Conservation (phyloP, 2,113 vertebrate genomes). For the Malurus cyaneus region DNA sequence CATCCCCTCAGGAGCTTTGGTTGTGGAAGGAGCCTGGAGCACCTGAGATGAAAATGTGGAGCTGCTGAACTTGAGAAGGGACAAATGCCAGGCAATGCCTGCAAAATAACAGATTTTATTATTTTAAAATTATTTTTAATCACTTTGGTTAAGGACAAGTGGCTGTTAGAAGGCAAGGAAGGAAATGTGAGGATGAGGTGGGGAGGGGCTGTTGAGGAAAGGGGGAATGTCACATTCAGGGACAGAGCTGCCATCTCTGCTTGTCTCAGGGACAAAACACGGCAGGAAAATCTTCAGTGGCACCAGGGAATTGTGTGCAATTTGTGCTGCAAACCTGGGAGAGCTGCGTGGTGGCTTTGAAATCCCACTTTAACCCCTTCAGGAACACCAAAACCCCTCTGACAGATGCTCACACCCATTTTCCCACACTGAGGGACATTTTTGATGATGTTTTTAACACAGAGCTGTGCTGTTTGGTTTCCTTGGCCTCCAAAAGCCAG, state of each 20-base stretch:
- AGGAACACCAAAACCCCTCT: background rate
- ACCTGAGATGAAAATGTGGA: background rate
- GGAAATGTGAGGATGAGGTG: background rate
- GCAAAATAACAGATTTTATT: background rate
- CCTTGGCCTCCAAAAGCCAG: background rate
- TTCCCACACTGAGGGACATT: background rate
- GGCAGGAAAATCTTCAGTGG: background rate
- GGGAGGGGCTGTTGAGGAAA: background rate
- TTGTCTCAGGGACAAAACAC: background rate
- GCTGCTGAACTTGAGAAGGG: background rate
- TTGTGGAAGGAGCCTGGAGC: background rate
- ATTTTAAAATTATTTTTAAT: background rate
- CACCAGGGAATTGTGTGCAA: background rate
- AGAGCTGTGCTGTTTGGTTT: background rate
- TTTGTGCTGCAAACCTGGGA: background rate
- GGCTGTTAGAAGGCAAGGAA: background rate
- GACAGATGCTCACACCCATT: rapidly evolving
- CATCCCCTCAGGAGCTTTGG: background rate
- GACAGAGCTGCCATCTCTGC: background rate
- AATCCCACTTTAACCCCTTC: background rate
- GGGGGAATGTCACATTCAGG: background rate
- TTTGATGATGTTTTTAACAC: background rate
- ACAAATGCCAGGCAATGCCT: background rate
- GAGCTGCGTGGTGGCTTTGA: background rate
- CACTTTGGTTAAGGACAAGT: background rate